Conservation (phyloP, 1,140 invertebrate species). For the Metaphire vulgaris region DNA sequence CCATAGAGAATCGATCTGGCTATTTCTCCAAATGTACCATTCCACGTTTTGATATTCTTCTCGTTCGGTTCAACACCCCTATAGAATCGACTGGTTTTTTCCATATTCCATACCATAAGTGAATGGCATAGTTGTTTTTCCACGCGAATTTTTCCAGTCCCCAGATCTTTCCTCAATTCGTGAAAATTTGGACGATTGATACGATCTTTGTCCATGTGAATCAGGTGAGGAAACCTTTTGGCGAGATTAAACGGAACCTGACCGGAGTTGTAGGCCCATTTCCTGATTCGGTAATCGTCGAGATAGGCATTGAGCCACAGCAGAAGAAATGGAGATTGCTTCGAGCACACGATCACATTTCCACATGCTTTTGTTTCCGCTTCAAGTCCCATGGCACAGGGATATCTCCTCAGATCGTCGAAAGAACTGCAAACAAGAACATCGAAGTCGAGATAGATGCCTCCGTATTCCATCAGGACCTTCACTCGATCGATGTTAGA, state of each 20-base stretch:
- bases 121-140: slow-evolving; percentile 29
- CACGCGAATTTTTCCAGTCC: slow-evolving; percentile 22
- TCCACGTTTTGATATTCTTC: slow-evolving; percentile 28
- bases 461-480: slow-evolving; percentile 29
- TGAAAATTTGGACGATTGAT: slow-evolving; percentile 29
- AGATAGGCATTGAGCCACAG: slow-evolving; percentile 31
- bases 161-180: slow-evolving; percentile 29
- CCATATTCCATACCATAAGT: slow-evolving; percentile 29
- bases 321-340: slow-evolving; percentile 24
- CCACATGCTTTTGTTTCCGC: slow-evolving; percentile 27
- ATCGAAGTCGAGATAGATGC: slow-evolving; percentile 31
- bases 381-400: slow-evolving; percentile 43
- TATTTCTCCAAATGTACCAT: slow-evolving; percentile 29
- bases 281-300: slow-evolving; percentile 27
- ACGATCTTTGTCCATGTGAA: slow-evolving; percentile 21
- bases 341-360: slow-evolving; percentile 29
- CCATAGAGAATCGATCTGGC: slow-evolving; percentile 28
- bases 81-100: slow-evolving; percentile 26
- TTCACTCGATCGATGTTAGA: slow-evolving; percentile 31
- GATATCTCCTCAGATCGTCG: slow-evolving; percentile 45
- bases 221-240: slow-evolving; percentile 26
- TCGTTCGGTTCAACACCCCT: slow-evolving; percentile 27
- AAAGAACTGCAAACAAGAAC: slow-evolving; percentile 33
- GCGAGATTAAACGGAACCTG: slow-evolving; percentile 29
- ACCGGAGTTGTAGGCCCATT: slow-evolving; percentile 31